Percentiles rank a stretch among this genome's conserved stretches.
Conservation (phyloP, 2,888 invertebrate genomes). For the Entomobrya multifasciata region DNA sequence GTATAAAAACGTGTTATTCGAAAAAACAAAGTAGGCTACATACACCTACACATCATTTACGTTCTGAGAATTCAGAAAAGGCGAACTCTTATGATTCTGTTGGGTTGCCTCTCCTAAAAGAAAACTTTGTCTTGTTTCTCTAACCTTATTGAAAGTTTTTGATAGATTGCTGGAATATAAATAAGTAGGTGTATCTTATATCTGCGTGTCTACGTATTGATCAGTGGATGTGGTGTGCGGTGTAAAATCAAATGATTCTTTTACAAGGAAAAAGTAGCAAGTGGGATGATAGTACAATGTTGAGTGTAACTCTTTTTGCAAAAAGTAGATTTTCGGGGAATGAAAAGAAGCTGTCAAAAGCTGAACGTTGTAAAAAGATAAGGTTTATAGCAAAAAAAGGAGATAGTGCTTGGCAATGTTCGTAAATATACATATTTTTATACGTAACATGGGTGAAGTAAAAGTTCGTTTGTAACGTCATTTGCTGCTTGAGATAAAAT, state of each 20-base stretch:
- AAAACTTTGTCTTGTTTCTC: background rate
- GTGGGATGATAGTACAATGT: background rate
- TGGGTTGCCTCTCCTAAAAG: too few relatives aligned
- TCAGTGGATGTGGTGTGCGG: too few relatives aligned
- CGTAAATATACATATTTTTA: too few relatives aligned
- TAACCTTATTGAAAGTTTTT: slow-evolving; percentile 3
- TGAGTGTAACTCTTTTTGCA: slow-evolving; percentile 4
- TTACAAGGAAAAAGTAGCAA: too few relatives aligned
- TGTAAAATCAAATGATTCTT: too few relatives aligned
- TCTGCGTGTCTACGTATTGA: background rate
- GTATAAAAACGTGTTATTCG: background rate
- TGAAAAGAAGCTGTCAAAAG: slow-evolving; percentile 48
- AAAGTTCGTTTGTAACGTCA: background rate
- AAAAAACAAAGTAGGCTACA: background rate
- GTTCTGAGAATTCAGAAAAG: too few relatives aligned
- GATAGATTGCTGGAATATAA: background rate
- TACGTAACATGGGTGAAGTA: background rate
- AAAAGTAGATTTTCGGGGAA: background rate
- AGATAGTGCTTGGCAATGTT: background rate
- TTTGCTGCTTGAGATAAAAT: background rate
- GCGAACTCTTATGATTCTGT: too few relatives aligned
- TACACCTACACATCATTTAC: too few relatives aligned
- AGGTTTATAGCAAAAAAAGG: background rate
- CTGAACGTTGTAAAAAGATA: slow-evolving; percentile 25
- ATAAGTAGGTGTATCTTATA: background rate